Base-by-base conservation (phyloP, 1,140 invertebrate species). In the Apis cerana region DNA sequence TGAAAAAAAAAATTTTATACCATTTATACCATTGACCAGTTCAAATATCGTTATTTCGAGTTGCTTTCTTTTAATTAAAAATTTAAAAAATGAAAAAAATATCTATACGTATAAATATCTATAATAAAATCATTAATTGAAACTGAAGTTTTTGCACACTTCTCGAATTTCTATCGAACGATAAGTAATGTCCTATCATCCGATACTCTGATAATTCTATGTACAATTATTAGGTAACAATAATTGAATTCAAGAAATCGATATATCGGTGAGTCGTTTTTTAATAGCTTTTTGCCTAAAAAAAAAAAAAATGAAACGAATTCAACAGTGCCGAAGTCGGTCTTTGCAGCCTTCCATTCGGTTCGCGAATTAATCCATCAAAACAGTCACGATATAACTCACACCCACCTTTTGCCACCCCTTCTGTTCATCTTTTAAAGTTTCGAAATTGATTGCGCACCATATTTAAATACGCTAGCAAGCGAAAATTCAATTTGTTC, bases 301-400 rank as follows among this genome's bases (percentile, higher is more conserved):
- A 70, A 83, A 54, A 71, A 82, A 58, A 65, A 85, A 89, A 89
- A 79, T 79, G 72, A 89, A 92, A 89, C 79, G 80, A 88, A 85
- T 78, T 27, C 48, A 76, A 89, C 58, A 89, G 87, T 43, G 75
- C 88, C 85, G 84, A 86, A 85, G 84, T 86, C 89, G 82, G 89
- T 90, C 87, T 88, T 89, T 90, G 90, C 68, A 88, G 76, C 92
- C 88, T 93, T 93, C 92, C 89, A 85, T 88, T 93, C 88, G 84
- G 86, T 88, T 92, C 89, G 89, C 89, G 91, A 93, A 93, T 93
- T 93, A 93, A 93, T 93, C 92, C 92, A 93, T 93, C 92, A 93
- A 92, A 92, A 92, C 91, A 90, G 89, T 89, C 88, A 89, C 89
- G 88, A 87, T 83, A 88, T 89, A 90, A 91, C 90, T 90, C 91